Percentiles rank a stretch among this genome's conserved stretches.
Evolutionary conservation across 1,140 invertebrate genomes (phyloP).

Genomic region (Zaprionus davidi): DNA sequence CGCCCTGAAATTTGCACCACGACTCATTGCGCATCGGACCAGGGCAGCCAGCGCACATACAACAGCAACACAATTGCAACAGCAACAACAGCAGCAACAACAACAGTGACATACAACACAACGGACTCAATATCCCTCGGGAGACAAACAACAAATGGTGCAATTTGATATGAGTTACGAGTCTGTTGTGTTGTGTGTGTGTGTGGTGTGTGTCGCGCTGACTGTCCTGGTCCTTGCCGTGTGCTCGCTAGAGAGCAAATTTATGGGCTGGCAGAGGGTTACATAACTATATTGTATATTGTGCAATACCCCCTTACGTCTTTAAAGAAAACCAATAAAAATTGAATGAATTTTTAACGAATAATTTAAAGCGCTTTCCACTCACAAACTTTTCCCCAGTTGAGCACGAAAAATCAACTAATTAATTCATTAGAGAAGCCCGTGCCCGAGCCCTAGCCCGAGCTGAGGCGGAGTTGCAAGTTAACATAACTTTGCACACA

Average conservation of each 20-base stretch:
- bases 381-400: conserved; percentile 30
- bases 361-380: conserved; percentile 51
- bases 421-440: conserved; percentile 71
- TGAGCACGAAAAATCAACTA: conserved; percentile 61
- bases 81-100: conserved; percentile 12
- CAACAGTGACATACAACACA: conserved; percentile 29
- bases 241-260: conserved; percentile 35
- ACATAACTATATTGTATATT: conserved; percentile 40
- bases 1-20: conserved; percentile 30
- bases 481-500: conserved; percentile 58
- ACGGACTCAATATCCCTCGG: conserved; percentile 63
- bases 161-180: conserved; percentile 73
- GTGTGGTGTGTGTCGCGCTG: conserved; percentile 24
- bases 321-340: conserved; percentile 36
- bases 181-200: conserved; percentile 18
- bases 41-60: conserved; percentile 42
- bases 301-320: conserved; percentile 24
- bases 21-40: conserved; percentile 51
- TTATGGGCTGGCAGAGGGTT: conserved; percentile 36
- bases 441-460: background rate
- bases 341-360: conserved; percentile 44
- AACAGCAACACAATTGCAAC: conserved; percentile 29
- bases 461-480: conserved; percentile 29
- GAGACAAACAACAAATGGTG: conserved; percentile 77
- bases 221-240: conserved; percentile 45